Conservation (phyloP, 2,888 invertebrate genomes). For the Morpho achilles region DNA sequence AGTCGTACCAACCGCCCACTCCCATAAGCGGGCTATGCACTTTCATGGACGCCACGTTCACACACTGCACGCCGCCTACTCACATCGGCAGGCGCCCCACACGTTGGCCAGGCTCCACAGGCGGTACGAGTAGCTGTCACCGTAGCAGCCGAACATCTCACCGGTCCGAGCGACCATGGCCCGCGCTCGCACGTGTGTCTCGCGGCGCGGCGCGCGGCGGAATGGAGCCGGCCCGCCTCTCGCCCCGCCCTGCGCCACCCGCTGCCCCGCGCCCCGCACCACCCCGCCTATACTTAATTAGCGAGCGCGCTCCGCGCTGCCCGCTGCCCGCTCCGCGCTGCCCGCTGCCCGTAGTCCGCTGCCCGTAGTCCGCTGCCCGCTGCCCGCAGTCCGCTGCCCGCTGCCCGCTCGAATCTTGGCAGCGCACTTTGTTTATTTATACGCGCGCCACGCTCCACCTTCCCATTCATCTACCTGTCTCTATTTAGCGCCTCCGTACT, state of each 20-base stretch:
- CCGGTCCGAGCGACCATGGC: slow-evolving; percentile 90
- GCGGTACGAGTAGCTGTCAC: slow-evolving; percentile 87
- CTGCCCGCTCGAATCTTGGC: slow-evolving; percentile 22
- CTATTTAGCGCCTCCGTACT: slow-evolving; percentile 34
- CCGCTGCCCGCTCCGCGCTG: slow-evolving; percentile 38
- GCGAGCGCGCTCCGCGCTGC: slow-evolving; percentile 42
- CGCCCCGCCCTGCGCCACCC: slow-evolving; percentile 41
- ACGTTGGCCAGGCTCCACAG: slow-evolving; percentile 88
- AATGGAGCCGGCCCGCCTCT: slow-evolving; percentile 61
- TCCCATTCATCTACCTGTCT: slow-evolving; percentile 56
- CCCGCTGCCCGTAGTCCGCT: slow-evolving; percentile 16
- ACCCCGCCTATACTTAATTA: slow-evolving; percentile 65
- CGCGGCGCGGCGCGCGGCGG: slow-evolving; percentile 73
- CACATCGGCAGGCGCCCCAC: slow-evolving; percentile 87
- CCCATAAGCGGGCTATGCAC: slow-evolving; percentile 75
- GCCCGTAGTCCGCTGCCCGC: slow-evolving; percentile 34
- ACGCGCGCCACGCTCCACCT: slow-evolving; percentile 52
- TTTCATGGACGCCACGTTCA: slow-evolving; percentile 67
- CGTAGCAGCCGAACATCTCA: slow-evolving; percentile 86
- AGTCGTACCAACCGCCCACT: slow-evolving; percentile 74
- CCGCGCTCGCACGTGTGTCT: slow-evolving; percentile 75
- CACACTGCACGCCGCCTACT: slow-evolving; percentile 68
- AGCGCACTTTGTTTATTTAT: slow-evolving; percentile 7
- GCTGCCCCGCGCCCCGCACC: slow-evolving; percentile 39
- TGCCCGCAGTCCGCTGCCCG: slow-evolving; percentile 28